A percentile compares a stretch with the other conserved stretches of the same genome.
Conservation (phyloP, 2,888 invertebrate genomes). For the Sminthurides aquaticus region DNA sequence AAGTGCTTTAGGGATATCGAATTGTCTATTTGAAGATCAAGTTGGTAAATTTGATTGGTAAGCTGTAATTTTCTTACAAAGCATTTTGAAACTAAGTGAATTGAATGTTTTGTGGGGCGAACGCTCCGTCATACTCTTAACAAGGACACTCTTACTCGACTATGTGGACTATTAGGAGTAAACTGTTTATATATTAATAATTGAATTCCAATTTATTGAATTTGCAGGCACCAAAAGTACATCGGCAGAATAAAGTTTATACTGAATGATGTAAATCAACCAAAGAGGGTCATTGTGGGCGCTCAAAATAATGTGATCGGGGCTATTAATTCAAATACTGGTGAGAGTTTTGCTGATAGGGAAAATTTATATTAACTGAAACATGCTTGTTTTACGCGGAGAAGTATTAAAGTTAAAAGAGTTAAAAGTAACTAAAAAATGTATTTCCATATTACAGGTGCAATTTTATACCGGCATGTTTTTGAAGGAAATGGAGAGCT, state of each 20-base stretch:
- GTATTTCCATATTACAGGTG: conserved; percentile 55
- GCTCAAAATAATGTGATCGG: conserved; percentile 83
- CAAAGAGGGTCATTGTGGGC: conserved; percentile 68
- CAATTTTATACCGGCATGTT: conserved; percentile 75
- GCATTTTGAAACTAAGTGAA: too few species aligned
- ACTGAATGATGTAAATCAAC: conserved; percentile 61
- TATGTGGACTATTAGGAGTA: not conserved
- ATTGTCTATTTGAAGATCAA: conserved; percentile 38
- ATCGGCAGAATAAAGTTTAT: conserved; percentile 73
- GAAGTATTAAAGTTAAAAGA: too few species aligned
- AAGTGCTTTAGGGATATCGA: too few species aligned
- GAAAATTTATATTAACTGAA: not conserved
- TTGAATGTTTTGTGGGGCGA: too few species aligned
- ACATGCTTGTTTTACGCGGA: too few species aligned
- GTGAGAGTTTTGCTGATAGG: conserved; percentile 48
- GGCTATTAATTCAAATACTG: conserved; percentile 69
- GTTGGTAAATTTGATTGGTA: conserved; percentile 43
- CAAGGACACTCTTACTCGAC: too few species aligned
- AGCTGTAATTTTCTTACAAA: too few species aligned
- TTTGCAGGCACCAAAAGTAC: conserved; percentile 66
- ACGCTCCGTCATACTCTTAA: too few species aligned
- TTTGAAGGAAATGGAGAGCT: conserved; percentile 54
- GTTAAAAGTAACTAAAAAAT: too few species aligned
- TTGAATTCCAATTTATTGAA: not conserved
- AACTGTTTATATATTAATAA: not conserved